Base-by-base conservation (phyloP, 2,113 vertebrate genomes). In the Thalassoma bifasciatum region DNA sequence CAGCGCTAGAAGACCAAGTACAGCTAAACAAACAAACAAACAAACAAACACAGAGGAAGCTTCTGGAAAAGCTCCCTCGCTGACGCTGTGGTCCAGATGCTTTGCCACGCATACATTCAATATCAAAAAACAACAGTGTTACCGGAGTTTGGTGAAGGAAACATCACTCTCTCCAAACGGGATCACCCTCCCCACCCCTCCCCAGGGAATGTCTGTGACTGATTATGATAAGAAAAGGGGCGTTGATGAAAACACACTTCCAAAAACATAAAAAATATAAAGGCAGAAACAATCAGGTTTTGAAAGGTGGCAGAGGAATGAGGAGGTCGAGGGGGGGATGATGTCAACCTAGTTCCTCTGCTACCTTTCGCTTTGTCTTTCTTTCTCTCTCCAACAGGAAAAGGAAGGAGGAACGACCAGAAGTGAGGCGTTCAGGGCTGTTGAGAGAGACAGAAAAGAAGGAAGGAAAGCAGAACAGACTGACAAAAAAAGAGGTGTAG, bases 41-140 rank as follows among this genome's bases (percentile, higher is more conserved):
- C 10, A 22, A 49, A 69, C 3, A 19, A 46, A 34, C 17, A 53
- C 13, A 50, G 44, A 70, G 64, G 61, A 40, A 24, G 46, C 46
- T 30, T 85, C 59, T 79, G 75, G 53, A 79, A 69, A 70, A 75
- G 38, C 72, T 73, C 81, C 12, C 68, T 72, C 61, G 9, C 66
- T 24, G 34, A 51, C 66, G 21, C 81, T 72, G 75, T 56, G 51
- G 74, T 62, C 59, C 19, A 12, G 66, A 80, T 47, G 68, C 82
- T 68, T 66, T 17, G 2, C 58, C 61, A 66, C 69, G 14, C 78
- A 57, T 89, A 90, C 92, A 92, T 93, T 93, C 90, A 91, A 64
- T 86, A 90, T 91, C 69, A 91, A 91, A 30, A 72, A 89, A 83
- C 79, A 82, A 88, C 85, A 90, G 89, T 91, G 89, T 88, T 87